Evolutionary conservation across 1,140 invertebrate genomes (phyloP).

Genomic region (Orchesella cincta): DNA sequence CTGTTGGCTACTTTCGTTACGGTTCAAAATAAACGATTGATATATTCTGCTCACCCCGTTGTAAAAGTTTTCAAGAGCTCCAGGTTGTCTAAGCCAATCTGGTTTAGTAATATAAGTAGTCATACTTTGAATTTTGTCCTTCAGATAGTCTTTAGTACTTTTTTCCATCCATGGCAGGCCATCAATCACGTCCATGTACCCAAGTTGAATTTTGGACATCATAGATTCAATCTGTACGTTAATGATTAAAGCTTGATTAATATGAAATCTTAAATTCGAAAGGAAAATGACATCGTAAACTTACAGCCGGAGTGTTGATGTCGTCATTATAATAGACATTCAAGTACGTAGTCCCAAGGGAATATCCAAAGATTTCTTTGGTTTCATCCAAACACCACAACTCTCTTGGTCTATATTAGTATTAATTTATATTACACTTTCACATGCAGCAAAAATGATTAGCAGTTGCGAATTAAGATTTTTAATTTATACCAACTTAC

Average conservation of each 20-base stretch:
- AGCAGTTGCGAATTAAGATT: no score
- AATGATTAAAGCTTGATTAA: no score
- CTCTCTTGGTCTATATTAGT: no score
- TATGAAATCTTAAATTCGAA: no score
- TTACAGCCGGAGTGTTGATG: not conserved
- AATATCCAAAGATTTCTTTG: not conserved
- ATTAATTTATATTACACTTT: no score
- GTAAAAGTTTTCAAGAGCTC: not conserved
- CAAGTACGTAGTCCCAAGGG: not conserved
- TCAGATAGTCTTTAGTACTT: not conserved
- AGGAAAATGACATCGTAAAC: no score
- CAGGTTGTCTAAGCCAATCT: not conserved
- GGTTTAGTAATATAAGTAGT: not conserved
- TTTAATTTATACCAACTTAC: no score
- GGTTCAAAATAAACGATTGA: no score
- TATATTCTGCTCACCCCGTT: not conserved
- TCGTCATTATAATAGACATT: not conserved
- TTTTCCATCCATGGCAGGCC: not conserved
- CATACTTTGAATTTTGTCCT: slow-evolving; percentile 12
- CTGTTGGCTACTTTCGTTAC: no score
- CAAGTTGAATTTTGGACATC: not conserved
- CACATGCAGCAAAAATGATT: no score
- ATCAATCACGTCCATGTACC: not conserved
- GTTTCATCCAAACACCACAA: no score
- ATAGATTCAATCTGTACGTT: not conserved